Base-by-base conservation (phyloP, 2,888 invertebrate species). In the Sinopyrophorus schimmeli region DNA sequence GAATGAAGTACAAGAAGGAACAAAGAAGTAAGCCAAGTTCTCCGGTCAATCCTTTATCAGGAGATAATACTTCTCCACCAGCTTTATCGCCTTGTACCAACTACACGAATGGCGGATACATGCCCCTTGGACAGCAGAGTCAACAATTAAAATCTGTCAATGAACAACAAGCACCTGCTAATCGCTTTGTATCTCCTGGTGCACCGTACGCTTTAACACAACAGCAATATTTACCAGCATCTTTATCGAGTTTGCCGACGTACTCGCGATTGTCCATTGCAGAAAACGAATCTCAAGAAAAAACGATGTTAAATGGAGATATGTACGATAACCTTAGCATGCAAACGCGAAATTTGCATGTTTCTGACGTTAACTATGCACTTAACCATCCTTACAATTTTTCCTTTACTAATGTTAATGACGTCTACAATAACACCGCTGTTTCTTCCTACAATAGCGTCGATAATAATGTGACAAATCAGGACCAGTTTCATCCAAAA, bases 1-100 rank as follows among this genome's bases (percentile, higher is more conserved):
- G 90, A 3, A 91, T 91, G 89, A 87, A 87, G 57, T 78, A 76
- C 65, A 87, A 87, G 65, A 87, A 86, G 60, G 84, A 84, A 52
- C 73, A 65, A 51, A 54, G 69, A 60, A 56, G 63, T 54, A 53
- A 58, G 52, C 43, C 41, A 47, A 26, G 31, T 31, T 41, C 47
- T 28, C 40, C 47, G 15, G 30, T 21, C 9, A 28, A 15, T 72
- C 74, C 4, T 61, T 64, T 20, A 75, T 72, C 48, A 9, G 54
- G 53, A 24, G 62, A 53, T 40, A 40, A 47, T 11, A 40, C 52
- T 17, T 48, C 51, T n/a, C 1, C 71, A 58, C 58, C 75, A 71
- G 61, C 77, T 75, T 15, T 38, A 1, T 49, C 49, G 11, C 39
- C 41, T 12, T 32, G 49, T 20, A 32, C 48, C 51, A 76, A 75